Evolutionary conservation across 2,888 invertebrate species (phyloP).

Genomic region (Eucera pruinosa): DNA sequence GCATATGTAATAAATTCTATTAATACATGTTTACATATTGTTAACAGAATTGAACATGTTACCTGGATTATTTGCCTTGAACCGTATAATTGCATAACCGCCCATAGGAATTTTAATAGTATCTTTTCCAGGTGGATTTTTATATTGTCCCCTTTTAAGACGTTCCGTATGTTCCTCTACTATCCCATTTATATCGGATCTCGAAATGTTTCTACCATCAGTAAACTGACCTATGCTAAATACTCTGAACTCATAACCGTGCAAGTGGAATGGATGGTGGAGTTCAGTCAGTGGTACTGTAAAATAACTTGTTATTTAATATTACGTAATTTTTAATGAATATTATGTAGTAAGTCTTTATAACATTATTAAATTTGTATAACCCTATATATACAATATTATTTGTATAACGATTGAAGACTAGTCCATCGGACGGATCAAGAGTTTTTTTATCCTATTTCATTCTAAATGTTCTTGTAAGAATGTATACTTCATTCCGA

Average conservation of each 20-base stretch:
- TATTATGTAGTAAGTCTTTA: too few species aligned
- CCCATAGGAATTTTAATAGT: constrained; percentile 84
- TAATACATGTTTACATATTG: neutral
- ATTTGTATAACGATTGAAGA: neutral
- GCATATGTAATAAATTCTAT: neutral
- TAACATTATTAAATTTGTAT: neutral
- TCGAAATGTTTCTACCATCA: neutral
- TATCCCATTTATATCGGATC: constrained; percentile 46
- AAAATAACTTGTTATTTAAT: constrained; percentile 19
- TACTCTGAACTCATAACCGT: constrained; percentile 82
- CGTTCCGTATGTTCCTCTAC: constrained; percentile 80
- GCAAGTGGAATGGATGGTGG: constrained; percentile 84
- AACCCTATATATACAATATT: too few species aligned
- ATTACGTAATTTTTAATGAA: neutral
- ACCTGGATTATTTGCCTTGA: constrained; percentile 85
- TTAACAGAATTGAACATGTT: constrained; percentile 46
- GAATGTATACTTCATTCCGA: too few species aligned
- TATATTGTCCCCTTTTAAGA: constrained; percentile 78
- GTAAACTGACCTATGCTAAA: constrained; percentile 77
- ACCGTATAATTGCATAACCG: constrained; percentile 84
- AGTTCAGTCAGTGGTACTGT: constrained; percentile 50
- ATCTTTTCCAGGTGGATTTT: constrained; percentile 83
- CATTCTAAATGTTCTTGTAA: too few species aligned
- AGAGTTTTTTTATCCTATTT: too few species aligned
- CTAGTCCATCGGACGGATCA: neutral